phyloP scores from a whole-genome alignment of 2,113 vertebrate genomes.

The Dipodomys stephensi region DNA sequence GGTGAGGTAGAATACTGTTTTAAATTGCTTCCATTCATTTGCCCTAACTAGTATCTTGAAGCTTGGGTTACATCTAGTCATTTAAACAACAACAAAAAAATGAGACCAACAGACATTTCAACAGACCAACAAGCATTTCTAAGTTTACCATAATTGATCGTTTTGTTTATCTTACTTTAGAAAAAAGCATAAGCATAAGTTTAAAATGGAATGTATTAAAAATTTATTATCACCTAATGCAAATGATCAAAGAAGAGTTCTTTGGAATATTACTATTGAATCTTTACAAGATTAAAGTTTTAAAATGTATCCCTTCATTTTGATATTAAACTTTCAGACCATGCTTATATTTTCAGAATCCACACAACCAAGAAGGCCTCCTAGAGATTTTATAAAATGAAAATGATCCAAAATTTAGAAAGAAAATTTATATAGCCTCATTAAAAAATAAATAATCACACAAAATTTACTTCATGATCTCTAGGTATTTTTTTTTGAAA shows the following conservation, averaged over 20 bases:
- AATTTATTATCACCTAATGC: neutral
- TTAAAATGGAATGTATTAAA: neutral
- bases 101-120: neutral
- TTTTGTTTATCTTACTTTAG: neutral
- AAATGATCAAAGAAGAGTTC: neutral
- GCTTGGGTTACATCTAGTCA: neutral
- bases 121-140: neutral
- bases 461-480: too few species aligned
- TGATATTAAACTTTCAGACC: neutral
- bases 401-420: neutral
- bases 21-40: neutral
- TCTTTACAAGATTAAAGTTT: neutral
- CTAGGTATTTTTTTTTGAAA: too few species aligned
- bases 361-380: too few species aligned
- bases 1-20: neutral
- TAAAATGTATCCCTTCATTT: neutral
- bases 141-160: neutral
- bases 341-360: neutral
- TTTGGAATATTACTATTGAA: neutral
- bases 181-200: neutral
- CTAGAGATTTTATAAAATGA: neutral
- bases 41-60: neutral
- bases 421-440: neutral
- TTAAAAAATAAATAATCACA: neutral
- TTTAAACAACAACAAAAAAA: neutral